Base-by-base conservation (phyloP, 2,113 vertebrate genomes). In the Tichodroma muraria region DNA sequence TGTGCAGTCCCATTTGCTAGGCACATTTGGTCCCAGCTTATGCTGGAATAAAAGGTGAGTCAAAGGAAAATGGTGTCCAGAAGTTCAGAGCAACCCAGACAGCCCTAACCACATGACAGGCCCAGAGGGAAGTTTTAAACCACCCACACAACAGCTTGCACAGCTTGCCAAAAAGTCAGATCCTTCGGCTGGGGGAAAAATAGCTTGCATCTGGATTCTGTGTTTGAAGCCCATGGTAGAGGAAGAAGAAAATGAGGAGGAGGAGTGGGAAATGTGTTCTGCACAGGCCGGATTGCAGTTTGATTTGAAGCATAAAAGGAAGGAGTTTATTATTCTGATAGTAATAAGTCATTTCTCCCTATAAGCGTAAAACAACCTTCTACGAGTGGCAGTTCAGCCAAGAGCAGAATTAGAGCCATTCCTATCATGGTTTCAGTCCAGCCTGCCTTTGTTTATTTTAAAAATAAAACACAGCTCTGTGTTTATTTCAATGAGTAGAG, bases 81-180 rank as follows among this genome's bases (percentile, higher is more conserved):
- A 94, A 96, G 79, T 76, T 82, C 93, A 91, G 90, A 95, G 81
- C 83, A 96, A 63, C 73, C 87, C 95, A 97, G 97, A 97, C 96
- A 38, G 90, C 81, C 89, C 47, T 96, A 96, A 97, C 97, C 97
- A 96, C 97, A 97, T 95, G 92, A 94, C 97, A 96, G 95, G 83
- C 88, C 94, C 95, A 95, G n/a, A 69, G 96, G 94, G 94, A 95
- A 94, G 87, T 95, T 93, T 94, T 95, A 78, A 93, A 94, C 97
- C 95, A 95, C 97, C 97, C 98, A 97, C 97, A 69, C 90, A 64
- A 95, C 94, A 84, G 84, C 93, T 83, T 91, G 89, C 95, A 92
- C 63, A 96, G 93, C 93, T 96, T 98, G 98, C 97, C 97, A 97
- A 93, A 95, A 97, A 97, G 93, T 89, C 73, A 61, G 91, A 95